A percentile compares a stretch with the other conserved stretches of the same genome.
phyloP scores from a whole-genome alignment of 1,140 invertebrate genomes.

The Lamellibrachia luymesi region DNA sequence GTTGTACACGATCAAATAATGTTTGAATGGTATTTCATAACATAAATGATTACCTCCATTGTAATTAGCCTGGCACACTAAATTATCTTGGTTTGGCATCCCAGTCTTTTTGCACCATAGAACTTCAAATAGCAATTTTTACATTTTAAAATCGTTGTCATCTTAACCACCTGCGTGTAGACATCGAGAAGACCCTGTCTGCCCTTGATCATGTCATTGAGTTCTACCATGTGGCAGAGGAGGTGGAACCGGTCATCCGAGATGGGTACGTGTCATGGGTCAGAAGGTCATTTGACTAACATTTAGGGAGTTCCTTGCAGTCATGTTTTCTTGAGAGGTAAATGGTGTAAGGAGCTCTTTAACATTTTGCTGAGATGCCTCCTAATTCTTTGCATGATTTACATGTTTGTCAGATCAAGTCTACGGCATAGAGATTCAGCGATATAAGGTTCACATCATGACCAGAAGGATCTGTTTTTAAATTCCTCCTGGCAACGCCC shows the following conservation, averaged over 20 bases:
- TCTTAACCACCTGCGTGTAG: constrained; percentile 36
- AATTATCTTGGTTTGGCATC: neutral
- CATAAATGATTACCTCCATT: neutral
- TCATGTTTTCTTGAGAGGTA: neutral
- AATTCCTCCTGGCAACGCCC: neutral
- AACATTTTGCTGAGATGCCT: neutral
- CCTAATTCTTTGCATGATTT: neutral
- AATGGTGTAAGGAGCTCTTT: neutral
- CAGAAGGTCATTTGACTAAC: neutral
- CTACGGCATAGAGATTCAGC: neutral
- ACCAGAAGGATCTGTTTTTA: neutral
- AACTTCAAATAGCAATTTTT: neutral
- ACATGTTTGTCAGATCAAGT: neutral
- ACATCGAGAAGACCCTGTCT: constrained; percentile 69
- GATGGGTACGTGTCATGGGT: constrained; percentile 60
- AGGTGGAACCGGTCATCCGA: constrained; percentile 77
- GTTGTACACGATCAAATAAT: too few species aligned
- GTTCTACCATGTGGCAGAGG: constrained; percentile 83
- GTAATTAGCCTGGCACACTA: neutral
- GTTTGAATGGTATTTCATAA: too few species aligned
- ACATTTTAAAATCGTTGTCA: neutral
- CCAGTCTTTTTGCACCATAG: neutral
- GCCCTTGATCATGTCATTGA: constrained; percentile 84
- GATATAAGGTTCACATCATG: neutral
- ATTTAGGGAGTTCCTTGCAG: neutral